Evolutionary conservation across 2,113 vertebrate genomes (phyloP), one percentile per base, ranked within the genome.

Genomic region (Ageneiosus marmoratus): DNA sequence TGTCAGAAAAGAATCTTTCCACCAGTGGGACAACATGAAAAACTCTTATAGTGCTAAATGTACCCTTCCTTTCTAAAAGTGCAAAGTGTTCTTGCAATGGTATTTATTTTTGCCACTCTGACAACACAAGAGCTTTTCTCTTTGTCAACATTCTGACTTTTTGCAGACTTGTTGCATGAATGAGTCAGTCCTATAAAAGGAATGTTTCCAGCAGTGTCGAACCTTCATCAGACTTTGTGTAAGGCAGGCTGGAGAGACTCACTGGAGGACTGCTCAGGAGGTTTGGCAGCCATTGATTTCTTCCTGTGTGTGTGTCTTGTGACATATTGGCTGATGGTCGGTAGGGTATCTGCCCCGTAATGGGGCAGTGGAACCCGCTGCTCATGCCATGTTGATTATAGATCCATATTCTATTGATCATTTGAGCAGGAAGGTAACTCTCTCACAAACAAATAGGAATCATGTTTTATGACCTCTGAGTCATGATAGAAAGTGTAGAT

Each of bases 241-340:
- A 60, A 32, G 77, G 37, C 75, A 73, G 62, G n/a, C 72, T 78
- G 65, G 50, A 32, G 65, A 82, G 75, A 83, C 76, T 81, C 34
- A 32, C 55, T 58, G 16, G 34, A 72, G 80, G 46, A 51, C 75
- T 82, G 46, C 75, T 78, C 79, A 46, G 77, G 48, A 72, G 44
- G 69, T 79, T 77, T 56, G 81, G 50, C 81, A 77, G 46, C 34
- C 81, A 88, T 87, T 77, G 85, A 89, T 88, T 87, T 80, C 29
- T 72, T 81, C 53, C 83, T 77, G 78, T 80, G 34, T 80, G 34
- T 80, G 80, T 72, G 74, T 76, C 50, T 78, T 77, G 46, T 63
- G 81, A 73, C 27, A 82, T 83, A 86, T 84, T 83, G 85, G 83
- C 82, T 75, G 83, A 78, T 82, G 81, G 82, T 65, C 82, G 65